Evolutionary conservation across 2,888 invertebrate species (phyloP).

Genomic region (Steinernema scapterisci): DNA sequence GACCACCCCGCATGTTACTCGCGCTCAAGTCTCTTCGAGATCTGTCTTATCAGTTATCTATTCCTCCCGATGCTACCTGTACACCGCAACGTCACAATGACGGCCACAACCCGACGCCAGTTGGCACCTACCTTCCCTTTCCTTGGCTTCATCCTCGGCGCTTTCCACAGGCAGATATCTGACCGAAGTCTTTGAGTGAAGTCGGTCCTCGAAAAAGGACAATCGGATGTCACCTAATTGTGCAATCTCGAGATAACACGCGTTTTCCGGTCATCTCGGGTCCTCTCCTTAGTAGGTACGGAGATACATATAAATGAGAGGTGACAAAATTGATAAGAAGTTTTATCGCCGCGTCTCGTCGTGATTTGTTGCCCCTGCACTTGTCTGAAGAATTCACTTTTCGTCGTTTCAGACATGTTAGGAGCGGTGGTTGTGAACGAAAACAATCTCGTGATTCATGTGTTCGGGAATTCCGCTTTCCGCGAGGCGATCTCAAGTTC

Average conservation of each 20-base stretch:
- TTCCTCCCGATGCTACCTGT: neutral
- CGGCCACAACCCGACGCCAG: neutral
- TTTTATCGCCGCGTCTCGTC: constrained; percentile 6
- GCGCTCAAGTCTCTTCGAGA: neutral
- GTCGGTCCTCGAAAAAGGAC: neutral
- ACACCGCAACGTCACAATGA: neutral
- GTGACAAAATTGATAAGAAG: constrained; percentile 24
- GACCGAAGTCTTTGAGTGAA: no score
- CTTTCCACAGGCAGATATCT: no score
- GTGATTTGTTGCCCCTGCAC: constrained; percentile 6
- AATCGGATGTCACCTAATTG: neutral
- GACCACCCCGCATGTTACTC: constrained; percentile 4
- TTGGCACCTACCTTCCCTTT: no score
- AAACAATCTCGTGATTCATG: constrained; percentile 22
- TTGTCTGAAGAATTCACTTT: neutral
- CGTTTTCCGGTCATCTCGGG: neutral
- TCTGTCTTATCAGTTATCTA: neutral
- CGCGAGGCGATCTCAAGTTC: constrained; percentile 7
- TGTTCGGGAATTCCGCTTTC: constrained; percentile 1
- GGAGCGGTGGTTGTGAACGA: constrained; percentile 17
- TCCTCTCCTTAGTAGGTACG: neutral
- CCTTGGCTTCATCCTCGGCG: no score
- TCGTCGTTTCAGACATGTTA: neutral
- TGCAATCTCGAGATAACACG: constrained; percentile 6
- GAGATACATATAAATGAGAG: constrained; percentile 4